Evolutionary conservation across 2,888 invertebrate species (phyloP), one percentile per base, ranked within the genome.

Genomic region (Luperina nickerlii): DNA sequence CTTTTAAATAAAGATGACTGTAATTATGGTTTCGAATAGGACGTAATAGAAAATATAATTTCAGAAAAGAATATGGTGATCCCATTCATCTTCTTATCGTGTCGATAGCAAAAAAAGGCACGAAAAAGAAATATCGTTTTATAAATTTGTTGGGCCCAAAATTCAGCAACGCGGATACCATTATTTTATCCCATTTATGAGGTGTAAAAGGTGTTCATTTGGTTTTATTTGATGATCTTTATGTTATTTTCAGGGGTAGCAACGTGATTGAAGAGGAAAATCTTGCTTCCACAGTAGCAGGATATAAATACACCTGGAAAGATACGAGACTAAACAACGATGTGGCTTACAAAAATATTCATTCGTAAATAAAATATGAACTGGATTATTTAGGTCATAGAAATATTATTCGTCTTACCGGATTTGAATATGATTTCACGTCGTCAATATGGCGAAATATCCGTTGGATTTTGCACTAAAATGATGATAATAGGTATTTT

Each of bases 181-280:
- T 60, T 60, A 60, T 60, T 60, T n/a, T 60, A n/a, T 13, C 11
- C n/a, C 11, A 60, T 48, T 11, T n/a, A 32, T 6, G 1, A 15
- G 18, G 20, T 24, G 7, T 13, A 45, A 69, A 18, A n/a, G 6
- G 7, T 45, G 48, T 60, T 62, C 2, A 54, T n/a, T 48, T 11
- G 18, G 38, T 45, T n/a, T 63, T 57, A 24, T 54, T 24, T 63
- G 0, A 13, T 71, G 13, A 42, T 20, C 0, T 48, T 6, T 9
- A 38, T 11, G 11, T 65, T 60, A 15, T 66, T 66, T 87, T 94
- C 92, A 96, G 96, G 77, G 92, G 91, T 74, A 89, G 89, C 6
- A 95, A 95, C 71, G 85, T 96, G 3, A 95, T 96, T n/a, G 95
- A 95, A 83, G 96, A 96, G 87, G 96, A 96, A 88, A 92, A 92